Base-by-base conservation (phyloP, 2,113 vertebrate genomes). In the Trematocara unimaculatum region DNA sequence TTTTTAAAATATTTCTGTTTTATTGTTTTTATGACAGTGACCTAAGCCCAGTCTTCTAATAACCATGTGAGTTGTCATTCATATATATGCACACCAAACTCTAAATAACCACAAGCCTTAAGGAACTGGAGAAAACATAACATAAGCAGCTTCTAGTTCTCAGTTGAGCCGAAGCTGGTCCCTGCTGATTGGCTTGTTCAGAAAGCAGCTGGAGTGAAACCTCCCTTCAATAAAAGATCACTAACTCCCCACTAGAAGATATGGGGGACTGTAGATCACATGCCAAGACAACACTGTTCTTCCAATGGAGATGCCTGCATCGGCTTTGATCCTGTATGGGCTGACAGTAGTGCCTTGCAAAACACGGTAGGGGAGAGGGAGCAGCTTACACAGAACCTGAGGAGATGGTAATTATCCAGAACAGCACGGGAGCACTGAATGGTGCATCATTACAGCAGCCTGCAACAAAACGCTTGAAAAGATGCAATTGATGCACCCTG, bases 371-470 rank as follows among this genome's bases (percentile, higher is more conserved):
- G 84, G 60, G 72, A 54, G 51, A 84, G 5, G 14, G 79, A 53
- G 47, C 81, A 84, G 84, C 45, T 87, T 78, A 84, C 81, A 79
- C 81, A 81, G 58, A 83, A 85, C 87, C 40, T 55, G 38, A 77
- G 67, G 87, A 91, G 92, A 93, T 40, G 7, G 81, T 90, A 91
- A 95, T 95, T 93, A 94, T 91, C 82, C 87, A 72, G 80, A 90
- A 93, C 89, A 91, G 88, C 90, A 87, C 60, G 87, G 79, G 64
- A 91, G 72, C 64, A 14, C 72, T 81, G 90, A 31, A 67, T 90
- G 83, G 84, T n/a, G 11, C 60, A 7, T 8, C 85, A 82, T 86
- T 85, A 88, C 56, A 86, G 82, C 84, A 85, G 60, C 83, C 84
- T 87, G 87, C 90, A 89, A 89, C 88, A 88, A 87, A 93, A 87